Evolutionary conservation across 2,113 vertebrate species (phyloP).

Genomic region (Colistium nudipinnis): DNA sequence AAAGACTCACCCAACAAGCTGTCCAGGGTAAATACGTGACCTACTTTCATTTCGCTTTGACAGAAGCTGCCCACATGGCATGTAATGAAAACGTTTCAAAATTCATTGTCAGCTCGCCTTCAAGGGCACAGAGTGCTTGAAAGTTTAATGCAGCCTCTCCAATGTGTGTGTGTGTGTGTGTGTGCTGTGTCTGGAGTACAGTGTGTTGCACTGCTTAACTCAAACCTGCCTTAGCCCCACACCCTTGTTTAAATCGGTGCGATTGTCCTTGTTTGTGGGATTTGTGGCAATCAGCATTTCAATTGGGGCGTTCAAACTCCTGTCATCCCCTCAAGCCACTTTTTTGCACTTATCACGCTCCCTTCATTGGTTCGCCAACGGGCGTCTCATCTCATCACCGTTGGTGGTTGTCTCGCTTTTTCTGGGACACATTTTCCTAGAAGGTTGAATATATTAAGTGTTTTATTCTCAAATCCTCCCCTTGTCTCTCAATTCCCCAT

Average conservation of each 20-base stretch:
- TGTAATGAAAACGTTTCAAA: constrained; percentile 12
- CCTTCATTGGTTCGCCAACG: constrained; percentile 51
- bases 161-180: neutral
- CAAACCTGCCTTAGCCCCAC: constrained; percentile 20
- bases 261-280: constrained; percentile 61
- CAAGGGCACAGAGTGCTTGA: neutral
- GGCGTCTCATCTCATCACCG: constrained; percentile 40
- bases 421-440: constrained; percentile 63
- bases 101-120: constrained; percentile 6
- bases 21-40: constrained; percentile 86
- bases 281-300: constrained; percentile 44
- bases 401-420: constrained; percentile 49
- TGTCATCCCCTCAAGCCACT: constrained; percentile 8
- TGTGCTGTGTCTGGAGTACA: constrained; percentile 3
- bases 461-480: constrained; percentile 33
- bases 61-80: neutral
- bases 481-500: constrained; percentile 24
- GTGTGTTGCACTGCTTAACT: neutral
- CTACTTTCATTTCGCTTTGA: constrained; percentile 10
- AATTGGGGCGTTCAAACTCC: constrained; percentile 30
- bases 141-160: constrained; percentile 3
- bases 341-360: constrained; percentile 39
- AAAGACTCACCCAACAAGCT: constrained; percentile 93
- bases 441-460: constrained; percentile 67
- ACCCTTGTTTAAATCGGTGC: constrained; percentile 13